Evolutionary conservation across 2,888 invertebrate genomes (phyloP).

Genomic region (Meiosimyza platycephala): DNA sequence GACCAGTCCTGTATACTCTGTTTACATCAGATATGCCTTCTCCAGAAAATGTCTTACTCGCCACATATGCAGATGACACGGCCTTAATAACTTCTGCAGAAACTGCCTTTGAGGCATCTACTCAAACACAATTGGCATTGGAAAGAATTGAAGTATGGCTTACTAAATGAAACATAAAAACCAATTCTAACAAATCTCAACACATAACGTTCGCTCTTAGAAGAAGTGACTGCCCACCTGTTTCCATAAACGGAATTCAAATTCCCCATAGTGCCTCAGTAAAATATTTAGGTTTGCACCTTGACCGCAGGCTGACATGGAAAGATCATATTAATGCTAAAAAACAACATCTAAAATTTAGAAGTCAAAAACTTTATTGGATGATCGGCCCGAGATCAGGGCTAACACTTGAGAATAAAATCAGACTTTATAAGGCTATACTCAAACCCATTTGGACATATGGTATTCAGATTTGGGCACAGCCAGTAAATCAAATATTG

Average conservation of each 20-base stretch:
- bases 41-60: neutral
- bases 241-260: conserved; percentile 5
- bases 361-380: conserved; percentile 11
- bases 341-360: neutral
- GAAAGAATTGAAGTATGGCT: neutral
- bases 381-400: conserved; percentile 14
- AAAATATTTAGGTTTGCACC: conserved; percentile 13
- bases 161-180: conserved; percentile 15
- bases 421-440: conserved; percentile 9
- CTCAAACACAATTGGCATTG: neutral
- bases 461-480: conserved; percentile 11
- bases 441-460: neutral
- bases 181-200: too few species aligned
- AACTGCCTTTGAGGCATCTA: neutral
- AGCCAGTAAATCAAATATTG: conserved; percentile 26
- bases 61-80: conserved; percentile 18
- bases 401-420: conserved; percentile 17
- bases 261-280: conserved; percentile 1
- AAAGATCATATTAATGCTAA: conserved; percentile 7
- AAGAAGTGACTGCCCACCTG: too few species aligned
- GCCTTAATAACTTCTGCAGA: neutral
- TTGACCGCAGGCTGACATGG: neutral
- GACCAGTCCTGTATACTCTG: conserved; percentile 8
- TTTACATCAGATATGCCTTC: conserved; percentile 21
- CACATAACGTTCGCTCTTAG: too few species aligned